These are phyloP conservation scores for Otolemur garnettii DNA, from an alignment of 2,113 vertebrate species.

Conservation along the genomic window DNA sequence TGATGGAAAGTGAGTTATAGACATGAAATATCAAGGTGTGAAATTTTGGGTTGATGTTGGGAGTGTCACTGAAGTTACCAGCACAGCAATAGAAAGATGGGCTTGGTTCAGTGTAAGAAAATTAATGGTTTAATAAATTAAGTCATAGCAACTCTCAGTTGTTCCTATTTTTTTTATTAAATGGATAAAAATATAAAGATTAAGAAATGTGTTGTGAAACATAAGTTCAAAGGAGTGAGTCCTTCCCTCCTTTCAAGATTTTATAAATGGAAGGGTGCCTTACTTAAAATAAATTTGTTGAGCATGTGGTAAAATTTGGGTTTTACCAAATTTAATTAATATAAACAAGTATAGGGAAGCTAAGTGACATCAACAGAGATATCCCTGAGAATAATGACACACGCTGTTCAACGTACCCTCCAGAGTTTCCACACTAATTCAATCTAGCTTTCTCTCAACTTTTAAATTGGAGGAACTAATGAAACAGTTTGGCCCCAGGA, in stretches of 20 bases:
- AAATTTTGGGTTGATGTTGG: not conserved
- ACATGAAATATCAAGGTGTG: not conserved
- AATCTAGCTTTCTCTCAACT: not conserved
- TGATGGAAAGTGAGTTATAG: not conserved
- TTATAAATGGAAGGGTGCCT: not conserved
- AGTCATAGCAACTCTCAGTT: not conserved
- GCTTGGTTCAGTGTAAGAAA: not conserved
- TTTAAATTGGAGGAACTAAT: not conserved
- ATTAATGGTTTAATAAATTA: not conserved
- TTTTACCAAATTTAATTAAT: constrained; percentile 2
- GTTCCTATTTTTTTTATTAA: not conserved
- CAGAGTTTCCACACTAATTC: constrained; percentile 1
- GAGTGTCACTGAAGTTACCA: not conserved
- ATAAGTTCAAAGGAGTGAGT: not conserved
- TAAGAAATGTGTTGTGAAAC: not conserved
- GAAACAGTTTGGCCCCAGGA: not conserved
- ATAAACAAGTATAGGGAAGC: not conserved
- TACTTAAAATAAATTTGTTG: not conserved
- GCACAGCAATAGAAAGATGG: not conserved
- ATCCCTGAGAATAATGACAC: not conserved
- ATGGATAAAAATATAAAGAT: not conserved
- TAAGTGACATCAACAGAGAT: not conserved
- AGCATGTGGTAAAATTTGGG: not conserved
- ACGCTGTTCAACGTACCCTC: not conserved
- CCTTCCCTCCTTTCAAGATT: not conserved